A percentile compares a stretch with the other conserved stretches of the same genome.
phyloP scores from a whole-genome alignment of 1,140 invertebrate genomes.

The Hylaeus anthracinus region DNA sequence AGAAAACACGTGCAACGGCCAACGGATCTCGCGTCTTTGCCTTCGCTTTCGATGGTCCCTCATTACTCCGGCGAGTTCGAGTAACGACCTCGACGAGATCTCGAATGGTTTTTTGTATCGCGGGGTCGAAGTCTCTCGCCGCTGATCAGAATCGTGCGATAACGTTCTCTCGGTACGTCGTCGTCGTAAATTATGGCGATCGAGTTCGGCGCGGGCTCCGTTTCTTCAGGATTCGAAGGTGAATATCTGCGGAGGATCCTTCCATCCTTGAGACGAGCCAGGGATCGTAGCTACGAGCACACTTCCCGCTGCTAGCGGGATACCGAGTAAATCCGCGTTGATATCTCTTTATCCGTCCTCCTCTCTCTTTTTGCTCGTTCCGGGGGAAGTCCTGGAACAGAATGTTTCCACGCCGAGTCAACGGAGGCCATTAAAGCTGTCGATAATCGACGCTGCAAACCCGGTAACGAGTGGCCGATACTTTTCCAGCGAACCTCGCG shows the following conservation, averaged over 20 bases:
- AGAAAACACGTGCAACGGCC: conserved; percentile 41
- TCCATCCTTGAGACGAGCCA: conserved; percentile 40
- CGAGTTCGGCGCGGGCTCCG: conserved; percentile 39
- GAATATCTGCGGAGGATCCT: conserved; percentile 50
- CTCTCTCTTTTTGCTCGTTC: background rate
- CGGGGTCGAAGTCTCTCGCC: conserved; percentile 50
- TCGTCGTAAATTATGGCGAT: conserved; percentile 57
- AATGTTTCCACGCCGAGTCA: conserved; percentile 9
- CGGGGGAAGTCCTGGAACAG: background rate
- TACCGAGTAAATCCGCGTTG: conserved; percentile 44
- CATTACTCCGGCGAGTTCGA: conserved; percentile 60
- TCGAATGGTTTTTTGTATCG: conserved; percentile 58
- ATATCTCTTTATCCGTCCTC: conserved; percentile 37
- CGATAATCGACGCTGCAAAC: conserved; percentile 21
- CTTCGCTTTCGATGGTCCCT: conserved; percentile 58
- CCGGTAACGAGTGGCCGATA: background rate
- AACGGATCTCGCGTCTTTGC: conserved; percentile 37
- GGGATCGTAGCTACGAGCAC: conserved; percentile 10
- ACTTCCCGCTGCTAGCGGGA: conserved; percentile 34
- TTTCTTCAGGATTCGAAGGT: conserved; percentile 49
- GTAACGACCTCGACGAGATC: conserved; percentile 61
- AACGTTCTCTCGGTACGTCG: conserved; percentile 45
- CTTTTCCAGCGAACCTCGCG: background rate
- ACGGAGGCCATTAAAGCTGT: conserved; percentile 19
- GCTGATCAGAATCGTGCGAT: conserved; percentile 53